Percentiles rank a stretch among this genome's conserved stretches.
These are phyloP conservation scores for Phalacrocorax pelagicus DNA, from an alignment of 2,113 vertebrate species.

Conservation along the genomic window DNA sequence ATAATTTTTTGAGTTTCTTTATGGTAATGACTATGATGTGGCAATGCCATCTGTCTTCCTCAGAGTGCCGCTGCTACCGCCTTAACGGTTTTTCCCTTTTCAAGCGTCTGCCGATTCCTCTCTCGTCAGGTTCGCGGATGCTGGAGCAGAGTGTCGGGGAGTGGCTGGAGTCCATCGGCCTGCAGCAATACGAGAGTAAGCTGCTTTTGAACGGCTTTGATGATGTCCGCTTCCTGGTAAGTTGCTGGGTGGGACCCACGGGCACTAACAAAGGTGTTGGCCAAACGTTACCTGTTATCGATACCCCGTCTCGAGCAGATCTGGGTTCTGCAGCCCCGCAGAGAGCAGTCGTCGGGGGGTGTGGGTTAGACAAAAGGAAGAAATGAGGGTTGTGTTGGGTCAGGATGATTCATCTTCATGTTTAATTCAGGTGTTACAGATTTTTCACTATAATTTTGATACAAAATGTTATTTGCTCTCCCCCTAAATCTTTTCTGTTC, in stretches of 20 bases:
- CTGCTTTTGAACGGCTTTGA: conserved; percentile 96
- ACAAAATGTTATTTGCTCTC: neutral
- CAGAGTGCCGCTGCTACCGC: conserved; percentile 95
- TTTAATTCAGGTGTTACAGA: neutral
- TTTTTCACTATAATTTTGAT: neutral
- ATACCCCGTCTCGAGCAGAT: rapidly evolving
- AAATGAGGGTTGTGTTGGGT: neutral
- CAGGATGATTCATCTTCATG: rapidly evolving
- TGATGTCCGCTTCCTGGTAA: conserved; percentile 96
- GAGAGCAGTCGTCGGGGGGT: rapidly evolving
- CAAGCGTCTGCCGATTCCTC: conserved; percentile 90
- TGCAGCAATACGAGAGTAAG: conserved; percentile 97
- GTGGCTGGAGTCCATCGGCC: conserved; percentile 93
- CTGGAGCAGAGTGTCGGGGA: conserved; percentile 94
- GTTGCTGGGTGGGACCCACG: neutral
- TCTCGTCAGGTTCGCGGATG: conserved; percentile 87
- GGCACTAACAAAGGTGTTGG: neutral
- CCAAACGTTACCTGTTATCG: rapidly evolving
- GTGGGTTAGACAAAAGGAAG: neutral
- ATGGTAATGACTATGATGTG: conserved; percentile 88
- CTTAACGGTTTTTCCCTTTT: conserved; percentile 91
- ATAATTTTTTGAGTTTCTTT: conserved; percentile 64
- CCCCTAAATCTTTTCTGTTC: neutral
- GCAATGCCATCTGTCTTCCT: conserved; percentile 93
- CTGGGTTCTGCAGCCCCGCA: neutral